These are phyloP conservation scores for Acropternis orthonyx DNA, from an alignment of 2,797 vertebrate genomes.

Conservation along the genomic window DNA sequence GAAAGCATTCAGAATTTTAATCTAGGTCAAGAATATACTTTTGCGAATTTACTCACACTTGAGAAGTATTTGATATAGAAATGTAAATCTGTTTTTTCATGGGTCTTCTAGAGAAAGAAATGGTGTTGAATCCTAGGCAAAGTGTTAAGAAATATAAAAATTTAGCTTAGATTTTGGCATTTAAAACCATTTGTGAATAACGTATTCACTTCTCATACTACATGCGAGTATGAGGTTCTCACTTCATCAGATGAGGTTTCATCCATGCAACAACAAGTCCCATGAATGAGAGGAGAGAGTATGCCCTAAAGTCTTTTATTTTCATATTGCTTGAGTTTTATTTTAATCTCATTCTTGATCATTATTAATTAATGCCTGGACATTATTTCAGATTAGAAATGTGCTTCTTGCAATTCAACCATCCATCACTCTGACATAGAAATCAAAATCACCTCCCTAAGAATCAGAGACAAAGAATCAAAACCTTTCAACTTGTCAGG, in stretches of 20 bases:
- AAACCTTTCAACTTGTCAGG: not conserved
- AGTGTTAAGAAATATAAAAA: not conserved
- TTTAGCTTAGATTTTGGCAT: not conserved
- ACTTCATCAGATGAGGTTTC: not conserved
- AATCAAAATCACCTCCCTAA: constrained; percentile 1
- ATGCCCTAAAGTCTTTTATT: not conserved
- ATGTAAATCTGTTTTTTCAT: not conserved
- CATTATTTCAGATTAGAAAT: constrained; percentile 15
- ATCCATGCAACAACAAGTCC: not conserved
- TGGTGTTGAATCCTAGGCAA: not conserved
- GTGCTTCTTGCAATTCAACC: not conserved
- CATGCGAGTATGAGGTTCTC: not conserved
- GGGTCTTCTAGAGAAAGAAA: not conserved
- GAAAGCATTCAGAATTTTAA: not conserved
- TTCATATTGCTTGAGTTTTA: constrained; percentile 33
- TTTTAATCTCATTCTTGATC: constrained; percentile 36
- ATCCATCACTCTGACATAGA: not conserved
- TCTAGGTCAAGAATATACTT: not conserved
- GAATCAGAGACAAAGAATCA: constrained; percentile 11
- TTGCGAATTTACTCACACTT: not conserved
- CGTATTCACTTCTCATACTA: not conserved
- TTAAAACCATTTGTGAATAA: not conserved
- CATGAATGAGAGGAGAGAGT: not conserved
- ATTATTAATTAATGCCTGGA: constrained; percentile 35
- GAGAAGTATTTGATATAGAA: not conserved